Percentiles rank a stretch among this genome's conserved stretches.
These are phyloP conservation scores for Sigmodon hispidus DNA, from an alignment of 2,113 vertebrate genomes.

Conservation along the genomic window DNA sequence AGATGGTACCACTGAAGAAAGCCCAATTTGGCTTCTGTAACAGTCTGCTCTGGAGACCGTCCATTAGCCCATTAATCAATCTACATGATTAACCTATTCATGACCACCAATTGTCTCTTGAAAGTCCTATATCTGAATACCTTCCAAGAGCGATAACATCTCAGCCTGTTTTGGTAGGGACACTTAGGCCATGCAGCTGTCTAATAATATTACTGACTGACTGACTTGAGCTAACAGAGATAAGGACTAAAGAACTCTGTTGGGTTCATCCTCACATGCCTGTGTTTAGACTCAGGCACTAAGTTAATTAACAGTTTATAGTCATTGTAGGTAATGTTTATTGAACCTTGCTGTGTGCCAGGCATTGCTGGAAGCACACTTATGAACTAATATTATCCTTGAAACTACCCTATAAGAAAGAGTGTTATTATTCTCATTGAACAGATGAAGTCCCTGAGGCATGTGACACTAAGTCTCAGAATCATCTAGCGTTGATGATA, in stretches of 20 bases:
- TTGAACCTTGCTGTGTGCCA: not conserved
- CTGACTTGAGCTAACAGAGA: not conserved
- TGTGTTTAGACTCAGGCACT: not conserved
- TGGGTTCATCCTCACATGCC: not conserved
- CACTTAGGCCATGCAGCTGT: not conserved
- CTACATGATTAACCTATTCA: not conserved
- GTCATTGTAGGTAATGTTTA: not conserved
- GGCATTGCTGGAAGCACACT: not conserved
- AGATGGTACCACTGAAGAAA: not conserved
- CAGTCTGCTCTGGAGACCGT: not conserved
- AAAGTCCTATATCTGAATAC: not conserved
- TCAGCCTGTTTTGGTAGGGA: not conserved
- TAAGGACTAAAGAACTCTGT: not conserved
- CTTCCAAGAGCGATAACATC: not conserved
- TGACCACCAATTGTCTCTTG: not conserved
- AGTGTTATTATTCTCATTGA: not conserved
- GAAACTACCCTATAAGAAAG: not conserved
- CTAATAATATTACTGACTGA: not conserved
- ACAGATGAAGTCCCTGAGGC: not conserved
- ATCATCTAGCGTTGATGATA: not conserved
- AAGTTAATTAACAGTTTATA: not conserved
- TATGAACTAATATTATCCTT: not conserved
- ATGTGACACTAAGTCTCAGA: not conserved
- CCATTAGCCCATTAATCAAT: not conserved
- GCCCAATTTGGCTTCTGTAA: not conserved